Percentiles rank a stretch among this genome's conserved stretches.
These are phyloP conservation scores for Ostrea denselamellosa DNA, from an alignment of 1,140 invertebrate genomes.

Conservation along the genomic window DNA sequence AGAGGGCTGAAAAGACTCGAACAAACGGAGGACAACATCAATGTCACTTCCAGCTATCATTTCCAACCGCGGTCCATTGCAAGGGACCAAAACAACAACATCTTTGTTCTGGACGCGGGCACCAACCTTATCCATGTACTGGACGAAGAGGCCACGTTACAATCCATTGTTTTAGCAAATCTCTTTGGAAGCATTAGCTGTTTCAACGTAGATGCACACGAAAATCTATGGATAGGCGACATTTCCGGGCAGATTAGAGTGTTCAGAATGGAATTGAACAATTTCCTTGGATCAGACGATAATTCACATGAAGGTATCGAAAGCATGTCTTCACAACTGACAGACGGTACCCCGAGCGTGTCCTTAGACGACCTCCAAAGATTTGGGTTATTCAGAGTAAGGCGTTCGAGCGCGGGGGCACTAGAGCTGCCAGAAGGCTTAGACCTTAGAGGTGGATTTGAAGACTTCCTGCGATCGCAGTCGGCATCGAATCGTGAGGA, in stretches of 20 bases:
- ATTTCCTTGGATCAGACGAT: not conserved
- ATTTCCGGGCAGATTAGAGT: not conserved
- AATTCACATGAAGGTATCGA: not conserved
- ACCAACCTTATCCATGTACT: slow-evolving; percentile 16
- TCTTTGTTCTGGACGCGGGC: not conserved
- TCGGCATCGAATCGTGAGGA: not conserved
- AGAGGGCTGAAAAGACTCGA: not conserved
- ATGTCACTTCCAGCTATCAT: not conserved
- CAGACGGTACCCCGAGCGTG: not conserved
- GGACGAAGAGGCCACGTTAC: not conserved
- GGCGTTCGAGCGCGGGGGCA: not conserved
- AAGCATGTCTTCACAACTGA: not conserved
- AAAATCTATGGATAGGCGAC: slow-evolving; percentile 14
- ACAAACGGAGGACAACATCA: not conserved
- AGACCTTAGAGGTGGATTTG: not conserved
- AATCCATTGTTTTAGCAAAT: not conserved
- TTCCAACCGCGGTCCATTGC: not conserved
- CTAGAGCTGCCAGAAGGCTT: not conserved
- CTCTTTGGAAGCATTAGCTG: not conserved
- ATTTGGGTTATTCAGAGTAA: not conserved
- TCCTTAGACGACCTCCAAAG: not conserved
- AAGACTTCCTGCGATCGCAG: not conserved
- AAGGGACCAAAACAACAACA: not conserved
- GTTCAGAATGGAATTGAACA: not conserved
- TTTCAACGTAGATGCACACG: slow-evolving; percentile 22